Percentiles rank a stretch among this genome's conserved stretches.
phyloP scores from a whole-genome alignment of 2,797 vertebrate species.

The Siniperca obscura region DNA sequence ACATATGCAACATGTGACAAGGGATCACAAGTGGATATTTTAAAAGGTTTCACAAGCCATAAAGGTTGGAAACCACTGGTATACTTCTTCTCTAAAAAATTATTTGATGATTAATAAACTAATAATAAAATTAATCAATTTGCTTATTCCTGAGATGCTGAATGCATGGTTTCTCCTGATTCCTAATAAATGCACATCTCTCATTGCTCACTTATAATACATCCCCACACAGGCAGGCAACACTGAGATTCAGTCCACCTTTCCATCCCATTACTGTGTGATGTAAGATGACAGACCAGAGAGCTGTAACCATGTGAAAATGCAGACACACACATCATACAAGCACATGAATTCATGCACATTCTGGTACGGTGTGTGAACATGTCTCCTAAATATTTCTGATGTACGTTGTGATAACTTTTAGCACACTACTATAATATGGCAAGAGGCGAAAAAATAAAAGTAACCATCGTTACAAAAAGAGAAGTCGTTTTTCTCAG shows the following conservation, averaged over 20 bases:
- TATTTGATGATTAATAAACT: not conserved
- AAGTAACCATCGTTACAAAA: not conserved
- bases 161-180: not conserved
- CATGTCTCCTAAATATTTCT: not conserved
- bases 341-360: not conserved
- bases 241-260: not conserved
- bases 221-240: not conserved
- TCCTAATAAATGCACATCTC: not conserved
- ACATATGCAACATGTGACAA: not conserved
- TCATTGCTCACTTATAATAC: not conserved
- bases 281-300: constrained; percentile 2
- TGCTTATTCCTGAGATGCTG: no score
- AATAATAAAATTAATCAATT: no score
- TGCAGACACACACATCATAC: not conserved
- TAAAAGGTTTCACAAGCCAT: not conserved
- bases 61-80: not conserved
- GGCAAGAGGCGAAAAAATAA: not conserved
- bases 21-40: not conserved
- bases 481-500: not conserved
- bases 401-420: constrained; percentile 19
- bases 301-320: not conserved
- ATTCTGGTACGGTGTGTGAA: not conserved
- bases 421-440: not conserved
- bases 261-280: not conserved
- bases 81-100: not conserved